Percentiles rank a stretch among this genome's conserved stretches.
These are phyloP conservation scores for Euura lappo DNA, from an alignment of 1,140 invertebrate species.

Conservation along the genomic window DNA sequence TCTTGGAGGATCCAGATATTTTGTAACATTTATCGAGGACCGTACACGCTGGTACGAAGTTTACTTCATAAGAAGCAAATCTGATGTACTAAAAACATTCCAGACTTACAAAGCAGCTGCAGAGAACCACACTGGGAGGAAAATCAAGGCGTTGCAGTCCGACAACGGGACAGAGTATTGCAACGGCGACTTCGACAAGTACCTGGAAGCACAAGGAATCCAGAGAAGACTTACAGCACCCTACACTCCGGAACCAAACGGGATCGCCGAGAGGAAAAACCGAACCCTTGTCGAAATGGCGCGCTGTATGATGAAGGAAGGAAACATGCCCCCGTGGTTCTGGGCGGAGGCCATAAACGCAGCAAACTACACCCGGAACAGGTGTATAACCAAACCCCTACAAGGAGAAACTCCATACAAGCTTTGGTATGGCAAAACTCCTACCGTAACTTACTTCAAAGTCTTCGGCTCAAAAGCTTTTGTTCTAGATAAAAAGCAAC, in stretches of 20 bases:
- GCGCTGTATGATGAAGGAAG: constrained; percentile 29
- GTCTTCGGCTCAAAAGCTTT: constrained; percentile 27
- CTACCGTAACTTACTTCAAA: constrained; percentile 23
- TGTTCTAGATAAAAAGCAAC: constrained; percentile 21
- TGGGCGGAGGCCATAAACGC: constrained; percentile 48
- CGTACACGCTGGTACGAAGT: constrained; percentile 22
- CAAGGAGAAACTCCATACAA: constrained; percentile 28
- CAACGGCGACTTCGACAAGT: constrained; percentile 20
- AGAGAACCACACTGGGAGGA: constrained; percentile 26
- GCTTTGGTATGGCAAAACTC: constrained; percentile 23
- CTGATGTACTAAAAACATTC: constrained; percentile 24
- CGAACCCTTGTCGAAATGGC: constrained; percentile 40
- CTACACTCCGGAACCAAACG: constrained; percentile 49
- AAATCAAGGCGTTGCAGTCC: constrained; percentile 28
- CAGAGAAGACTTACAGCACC: constrained; percentile 32
- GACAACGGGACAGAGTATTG: constrained; percentile 35
- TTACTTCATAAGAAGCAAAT: constrained; percentile 38
- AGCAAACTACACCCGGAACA: no score
- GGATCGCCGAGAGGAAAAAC: constrained; percentile 45
- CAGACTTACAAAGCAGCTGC: constrained; percentile 26
- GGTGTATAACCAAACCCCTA: background rate
- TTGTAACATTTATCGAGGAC: constrained; percentile 43
- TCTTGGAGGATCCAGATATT: constrained; percentile 37
- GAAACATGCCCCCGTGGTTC: constrained; percentile 17
- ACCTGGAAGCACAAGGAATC: constrained; percentile 27